A percentile compares a stretch with the other conserved stretches of the same genome.
Conservation (phyloP, 2,888 invertebrate genomes). For the Drosophila melanosoma region DNA sequence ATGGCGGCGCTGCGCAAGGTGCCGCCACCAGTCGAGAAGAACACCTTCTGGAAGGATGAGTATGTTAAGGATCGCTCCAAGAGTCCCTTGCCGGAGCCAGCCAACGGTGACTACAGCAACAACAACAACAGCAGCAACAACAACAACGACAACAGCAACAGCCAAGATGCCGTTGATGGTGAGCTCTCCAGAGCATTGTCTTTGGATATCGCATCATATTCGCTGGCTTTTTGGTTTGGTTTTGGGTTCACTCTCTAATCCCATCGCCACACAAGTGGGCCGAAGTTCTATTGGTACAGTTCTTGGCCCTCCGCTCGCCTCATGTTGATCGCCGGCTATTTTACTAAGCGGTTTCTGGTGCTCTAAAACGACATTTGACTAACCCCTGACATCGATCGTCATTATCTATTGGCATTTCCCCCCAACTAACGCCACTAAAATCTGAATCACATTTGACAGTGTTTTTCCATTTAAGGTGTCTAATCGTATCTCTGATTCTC, state of each 20-base stretch:
- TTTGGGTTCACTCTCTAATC: conserved; percentile 61
- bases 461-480: too few species aligned
- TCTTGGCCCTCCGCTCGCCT: conserved; percentile 49
- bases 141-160: conserved; percentile 34
- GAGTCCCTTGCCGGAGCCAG: conserved; percentile 83
- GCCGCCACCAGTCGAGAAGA: conserved; percentile 89
- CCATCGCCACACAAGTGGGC: conserved; percentile 30
- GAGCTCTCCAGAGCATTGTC: conserved; percentile 53
- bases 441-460: background rate
- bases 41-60: conserved; percentile 87
- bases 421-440: conserved; percentile 71
- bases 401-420: conserved; percentile 50
- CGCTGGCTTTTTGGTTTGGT: conserved; percentile 66
- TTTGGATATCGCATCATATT: conserved; percentile 41
- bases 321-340: conserved; percentile 67
- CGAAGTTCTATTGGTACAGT: conserved; percentile 48
- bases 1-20: conserved; percentile 90
- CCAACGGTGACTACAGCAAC: conserved; percentile 32
- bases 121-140: conserved; percentile 31
- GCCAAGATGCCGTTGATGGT: conserved; percentile 72
- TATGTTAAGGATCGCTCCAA: conserved; percentile 86
- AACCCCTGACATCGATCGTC: conserved; percentile 53
- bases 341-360: conserved; percentile 76
- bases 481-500: conserved; percentile 3
- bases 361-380: conserved; percentile 67